phyloP scores from a whole-genome alignment of 2,888 invertebrate genomes.

The Pristionchus exspectatus region DNA sequence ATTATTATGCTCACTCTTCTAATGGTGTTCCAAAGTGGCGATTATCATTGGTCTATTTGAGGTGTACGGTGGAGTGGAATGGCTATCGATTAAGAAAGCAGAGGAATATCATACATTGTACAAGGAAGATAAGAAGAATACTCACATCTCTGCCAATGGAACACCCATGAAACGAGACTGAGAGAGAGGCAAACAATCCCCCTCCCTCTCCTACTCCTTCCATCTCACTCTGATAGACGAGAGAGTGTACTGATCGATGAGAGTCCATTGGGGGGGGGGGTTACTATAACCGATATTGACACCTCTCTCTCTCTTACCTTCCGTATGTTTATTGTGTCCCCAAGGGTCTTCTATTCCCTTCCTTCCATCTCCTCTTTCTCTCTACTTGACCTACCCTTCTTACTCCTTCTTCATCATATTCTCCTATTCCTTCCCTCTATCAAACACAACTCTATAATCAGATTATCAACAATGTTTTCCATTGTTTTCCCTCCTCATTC shows the following conservation, averaged over 20 bases:
- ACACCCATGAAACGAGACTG: background rate
- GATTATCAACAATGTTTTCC: background rate
- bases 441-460: background rate
- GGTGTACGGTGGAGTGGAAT: conserved; percentile 73
- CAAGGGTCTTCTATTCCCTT: background rate
- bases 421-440: background rate
- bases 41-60: background rate
- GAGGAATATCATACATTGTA: conserved; percentile 49
- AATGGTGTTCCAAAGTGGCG: no score
- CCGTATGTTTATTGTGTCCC: conserved; percentile 29
- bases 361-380: background rate
- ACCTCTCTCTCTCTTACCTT: background rate
- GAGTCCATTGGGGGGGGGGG: background rate
- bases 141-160: background rate
- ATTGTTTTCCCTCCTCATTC: background rate
- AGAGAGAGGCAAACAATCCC: background rate
- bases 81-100: conserved; percentile 66
- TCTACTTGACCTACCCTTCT: background rate
- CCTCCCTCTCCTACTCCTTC: background rate
- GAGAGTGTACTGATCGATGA: background rate
- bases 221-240: background rate
- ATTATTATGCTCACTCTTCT: no score
- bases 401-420: background rate
- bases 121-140: background rate
- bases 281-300: conserved; percentile 25